Percentiles rank a stretch among this genome's conserved stretches.
Evolutionary conservation across 2,113 vertebrate species (phyloP).

Genomic region (Microcebus murinus): DNA sequence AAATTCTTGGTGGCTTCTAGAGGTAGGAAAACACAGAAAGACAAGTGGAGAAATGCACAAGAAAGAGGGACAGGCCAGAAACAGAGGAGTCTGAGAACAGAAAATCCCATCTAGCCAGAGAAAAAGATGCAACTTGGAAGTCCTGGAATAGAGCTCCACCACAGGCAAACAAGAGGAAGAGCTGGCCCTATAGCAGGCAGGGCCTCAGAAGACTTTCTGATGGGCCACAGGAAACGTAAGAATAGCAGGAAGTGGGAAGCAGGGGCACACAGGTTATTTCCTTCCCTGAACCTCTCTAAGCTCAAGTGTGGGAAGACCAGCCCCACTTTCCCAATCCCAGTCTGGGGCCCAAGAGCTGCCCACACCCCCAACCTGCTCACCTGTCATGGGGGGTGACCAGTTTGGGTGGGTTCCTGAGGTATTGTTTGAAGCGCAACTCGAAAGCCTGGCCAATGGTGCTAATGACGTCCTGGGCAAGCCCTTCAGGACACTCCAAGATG

Average conservation of each 20-base stretch:
- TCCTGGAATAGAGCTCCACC: not conserved
- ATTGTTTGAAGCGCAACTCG: constrained; percentile 98
- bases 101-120: not conserved
- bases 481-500: constrained; percentile 97
- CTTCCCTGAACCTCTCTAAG: not conserved
- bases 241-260: constrained; percentile 49
- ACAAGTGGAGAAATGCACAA: not conserved
- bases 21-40: not conserved
- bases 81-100: not conserved
- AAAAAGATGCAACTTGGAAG: not conserved
- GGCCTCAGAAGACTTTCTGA: not conserved
- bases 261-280: not conserved
- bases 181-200: not conserved
- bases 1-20: not conserved
- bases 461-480: constrained; percentile 98
- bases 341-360: not conserved
- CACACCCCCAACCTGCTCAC: constrained; percentile 74
- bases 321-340: not conserved
- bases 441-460: constrained; percentile 99
- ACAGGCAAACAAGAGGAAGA: not conserved
- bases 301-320: not conserved
- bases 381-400: constrained; percentile 98
- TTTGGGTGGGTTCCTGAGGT: constrained; percentile 98
- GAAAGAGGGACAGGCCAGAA: not conserved
- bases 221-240: not conserved